These are phyloP conservation scores for Cynodonichthys magdalenae DNA, from an alignment of 2,797 vertebrate genomes.

Conservation along the genomic window DNA sequence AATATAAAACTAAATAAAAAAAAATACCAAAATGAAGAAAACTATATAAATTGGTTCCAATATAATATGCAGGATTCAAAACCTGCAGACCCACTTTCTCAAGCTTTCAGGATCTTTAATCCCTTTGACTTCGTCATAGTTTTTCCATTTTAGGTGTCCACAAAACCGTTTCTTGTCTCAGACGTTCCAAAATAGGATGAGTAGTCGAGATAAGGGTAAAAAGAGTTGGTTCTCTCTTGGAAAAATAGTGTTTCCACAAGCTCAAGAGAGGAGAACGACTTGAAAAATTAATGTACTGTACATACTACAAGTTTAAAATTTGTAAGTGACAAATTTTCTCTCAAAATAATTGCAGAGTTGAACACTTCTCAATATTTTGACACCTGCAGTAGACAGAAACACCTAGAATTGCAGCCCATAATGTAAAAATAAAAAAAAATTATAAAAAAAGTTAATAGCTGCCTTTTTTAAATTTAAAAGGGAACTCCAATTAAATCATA, in stretches of 20 bases:
- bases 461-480: too few species aligned
- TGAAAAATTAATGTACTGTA: too few species aligned
- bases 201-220: not conserved
- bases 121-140: not conserved
- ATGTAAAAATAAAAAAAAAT: too few species aligned
- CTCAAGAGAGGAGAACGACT: not conserved
- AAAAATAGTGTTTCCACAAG: conserved; percentile 4
- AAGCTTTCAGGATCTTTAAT: not conserved
- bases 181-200: not conserved
- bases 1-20: conserved; percentile 3
- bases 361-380: too few species aligned
- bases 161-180: not conserved
- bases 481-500: too few species aligned
- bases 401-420: too few species aligned
- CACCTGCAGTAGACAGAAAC: too few species aligned
- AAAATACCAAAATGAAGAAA: conserved; percentile 1
- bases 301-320: too few species aligned
- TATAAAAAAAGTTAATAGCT: too few species aligned
- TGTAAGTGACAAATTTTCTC: too few species aligned
- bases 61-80: conserved; percentile 15
- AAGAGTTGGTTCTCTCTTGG: not conserved
- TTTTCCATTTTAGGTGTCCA: conserved; percentile 7
- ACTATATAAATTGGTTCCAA: not conserved
- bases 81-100: not conserved
- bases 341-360: too few species aligned